Evolutionary conservation across 2,888 invertebrate species (phyloP), one percentile per base, ranked within the genome.

Genomic region (Hylaea fasciaria): DNA sequence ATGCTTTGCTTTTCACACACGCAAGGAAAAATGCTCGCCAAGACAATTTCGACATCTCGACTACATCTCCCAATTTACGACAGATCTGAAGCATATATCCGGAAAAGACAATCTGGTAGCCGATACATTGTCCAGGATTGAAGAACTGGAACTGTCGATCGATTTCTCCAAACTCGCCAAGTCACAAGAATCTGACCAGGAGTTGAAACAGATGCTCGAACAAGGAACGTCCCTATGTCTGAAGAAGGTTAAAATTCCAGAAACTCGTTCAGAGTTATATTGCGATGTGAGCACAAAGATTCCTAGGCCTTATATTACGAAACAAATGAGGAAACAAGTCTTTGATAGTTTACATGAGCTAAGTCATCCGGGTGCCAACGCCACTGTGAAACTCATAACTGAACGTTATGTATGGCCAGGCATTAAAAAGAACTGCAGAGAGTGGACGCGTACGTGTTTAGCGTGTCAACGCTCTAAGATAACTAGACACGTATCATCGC

Each of bases 391-490:
- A 40, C 55, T 72, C 2, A 66, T 87, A 3, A 55, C 76, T 0
- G 48, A 78, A 37, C 74, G 79, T 0, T 86, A 69, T 44, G 77
- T 85, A 0, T 86, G 85, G 84, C 81, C 81, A 12, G 57, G 57
- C 0, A 72, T 85, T 5, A 70, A 78, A 0, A 67, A 62, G 12
- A 79, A 86, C 58, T 77, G 74, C 39, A 35, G 73, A 0, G 58
- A 64, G 0, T 85, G 82, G 81, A 61, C 77, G 3, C 61, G 62
- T 0, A 44, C 57, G 0, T 84, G 82, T 56, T 54, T 76, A n/a
- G 3, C 64, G 0, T 86, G 85, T 43, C 86, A 86, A 57, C 67
- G 68, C 4, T 17, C 70, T 0, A 86, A 86, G 51, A 63, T 83
- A 1, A 58, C 53, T 2, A 65, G 80, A 2, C 85, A 84, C 59